phyloP scores from a whole-genome alignment of 2,888 invertebrate genomes.

The Phasia obesa region DNA sequence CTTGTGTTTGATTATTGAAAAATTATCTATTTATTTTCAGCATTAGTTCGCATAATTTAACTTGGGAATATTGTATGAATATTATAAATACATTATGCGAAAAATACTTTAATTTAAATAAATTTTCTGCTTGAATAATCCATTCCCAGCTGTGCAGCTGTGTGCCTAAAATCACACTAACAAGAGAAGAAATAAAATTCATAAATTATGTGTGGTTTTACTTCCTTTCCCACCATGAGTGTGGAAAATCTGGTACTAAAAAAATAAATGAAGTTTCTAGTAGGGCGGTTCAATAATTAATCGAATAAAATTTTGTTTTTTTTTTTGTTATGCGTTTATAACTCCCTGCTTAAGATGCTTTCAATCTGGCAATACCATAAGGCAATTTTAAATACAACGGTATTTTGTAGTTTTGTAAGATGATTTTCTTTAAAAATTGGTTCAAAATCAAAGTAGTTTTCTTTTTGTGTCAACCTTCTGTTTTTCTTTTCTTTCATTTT shows the following conservation, averaged over 20 bases:
- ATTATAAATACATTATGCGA: not conserved
- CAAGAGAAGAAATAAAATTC: constrained; percentile 1
- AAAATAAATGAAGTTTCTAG: constrained; percentile 21
- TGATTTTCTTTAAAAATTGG: too few relatives aligned
- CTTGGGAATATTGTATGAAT: constrained; percentile 5
- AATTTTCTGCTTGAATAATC: constrained; percentile 58
- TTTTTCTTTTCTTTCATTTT: too few relatives aligned
- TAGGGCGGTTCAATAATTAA: not conserved
- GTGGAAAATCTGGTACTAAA: constrained; percentile 3
- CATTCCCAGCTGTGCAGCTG: constrained; percentile 67
- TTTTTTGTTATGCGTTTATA: not conserved
- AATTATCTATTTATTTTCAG: constrained; percentile 30
- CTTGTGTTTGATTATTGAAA: constrained; percentile 35
- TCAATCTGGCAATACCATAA: not conserved
- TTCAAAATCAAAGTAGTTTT: too few relatives aligned
- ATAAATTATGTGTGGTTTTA: constrained; percentile 46
- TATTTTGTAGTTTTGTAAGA: too few relatives aligned
- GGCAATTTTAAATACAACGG: too few relatives aligned
- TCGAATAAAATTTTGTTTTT: not conserved
- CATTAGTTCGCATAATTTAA: constrained; percentile 50
- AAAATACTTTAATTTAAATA: constrained; percentile 55
- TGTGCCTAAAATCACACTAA: constrained; percentile 37
- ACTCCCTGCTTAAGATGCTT: not conserved
- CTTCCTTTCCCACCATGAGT: constrained; percentile 27
- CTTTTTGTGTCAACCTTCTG: too few relatives aligned